phyloP scores from a whole-genome alignment of 2,113 vertebrate species.

The Gadus chalcogrammus region DNA sequence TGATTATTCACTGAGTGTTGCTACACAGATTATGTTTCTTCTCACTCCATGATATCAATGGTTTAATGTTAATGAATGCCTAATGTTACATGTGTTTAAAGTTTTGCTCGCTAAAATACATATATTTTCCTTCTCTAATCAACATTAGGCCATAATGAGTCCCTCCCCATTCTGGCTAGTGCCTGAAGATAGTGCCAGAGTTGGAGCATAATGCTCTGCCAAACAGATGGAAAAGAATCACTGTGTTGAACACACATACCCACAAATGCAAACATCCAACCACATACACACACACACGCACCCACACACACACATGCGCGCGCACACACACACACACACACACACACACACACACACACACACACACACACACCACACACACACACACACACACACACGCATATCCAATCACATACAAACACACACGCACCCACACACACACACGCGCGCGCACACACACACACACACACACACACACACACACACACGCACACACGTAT shows the following conservation, averaged over 20 bases:
- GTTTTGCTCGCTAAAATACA: conserved; percentile 71
- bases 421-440: conserved; percentile 55
- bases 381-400: conserved; percentile 27
- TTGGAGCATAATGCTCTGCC: conserved; percentile 60
- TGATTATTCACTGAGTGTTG: not conserved
- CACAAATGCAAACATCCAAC: conserved; percentile 25
- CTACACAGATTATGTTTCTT: conserved; percentile 58
- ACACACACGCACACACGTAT: not conserved
- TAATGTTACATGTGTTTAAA: conserved; percentile 65
- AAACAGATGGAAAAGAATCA: conserved; percentile 75
- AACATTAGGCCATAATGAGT: conserved; percentile 70
- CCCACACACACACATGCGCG: not conserved
- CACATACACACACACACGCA: not conserved
- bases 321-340: not conserved
- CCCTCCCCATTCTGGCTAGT: conserved; percentile 63
- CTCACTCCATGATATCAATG: too few species aligned
- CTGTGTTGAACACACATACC: conserved; percentile 56
- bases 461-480: not conserved
- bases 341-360: not conserved
- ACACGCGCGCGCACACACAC: conserved; percentile 1
- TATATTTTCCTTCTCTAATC: conserved; percentile 52
- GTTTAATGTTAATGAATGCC: conserved; percentile 57
- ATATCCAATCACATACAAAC: conserved; percentile 41
- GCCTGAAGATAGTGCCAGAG: conserved; percentile 50
- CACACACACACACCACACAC: conserved; percentile 7